A percentile compares a stretch with the other conserved stretches of the same genome.
phyloP scores from a whole-genome alignment of 1,140 invertebrate genomes.

The Hesperophylax magnus region DNA sequence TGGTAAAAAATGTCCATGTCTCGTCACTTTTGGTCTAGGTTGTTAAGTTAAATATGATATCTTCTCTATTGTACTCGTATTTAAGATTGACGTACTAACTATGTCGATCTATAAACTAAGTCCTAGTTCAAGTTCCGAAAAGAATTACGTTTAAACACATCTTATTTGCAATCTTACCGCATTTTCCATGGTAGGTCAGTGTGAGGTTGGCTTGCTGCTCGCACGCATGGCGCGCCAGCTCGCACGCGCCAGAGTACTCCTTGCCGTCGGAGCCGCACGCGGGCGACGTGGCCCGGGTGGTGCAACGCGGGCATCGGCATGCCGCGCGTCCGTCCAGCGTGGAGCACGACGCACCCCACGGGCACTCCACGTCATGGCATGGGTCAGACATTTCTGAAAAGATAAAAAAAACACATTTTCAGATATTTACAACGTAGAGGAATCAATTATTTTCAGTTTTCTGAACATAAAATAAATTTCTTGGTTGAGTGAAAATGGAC shows the following conservation, averaged over 20 bases:
- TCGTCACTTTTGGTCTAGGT: no score
- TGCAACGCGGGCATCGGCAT: constrained; percentile 84
- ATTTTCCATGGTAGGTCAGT: constrained; percentile 89
- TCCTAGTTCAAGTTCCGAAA: no score
- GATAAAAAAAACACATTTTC: background rate
- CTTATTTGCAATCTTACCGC: constrained; percentile 78
- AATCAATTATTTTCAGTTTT: background rate
- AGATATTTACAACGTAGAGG: background rate
- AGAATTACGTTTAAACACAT: background rate
- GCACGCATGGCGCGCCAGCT: constrained; percentile 84
- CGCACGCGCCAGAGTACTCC: constrained; percentile 85
- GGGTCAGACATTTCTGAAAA: constrained; percentile 83
- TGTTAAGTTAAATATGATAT: no score
- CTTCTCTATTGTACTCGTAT: no score
- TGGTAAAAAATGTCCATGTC: no score
- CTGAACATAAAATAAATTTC: no score
- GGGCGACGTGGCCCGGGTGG: constrained; percentile 73
- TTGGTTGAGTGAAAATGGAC: no score
- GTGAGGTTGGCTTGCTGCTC: constrained; percentile 80
- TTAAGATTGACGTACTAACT: no score
- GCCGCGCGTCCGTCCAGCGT: constrained; percentile 80
- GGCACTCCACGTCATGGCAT: constrained; percentile 80
- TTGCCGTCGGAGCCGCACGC: constrained; percentile 83
- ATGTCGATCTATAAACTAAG: no score
- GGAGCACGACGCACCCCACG: constrained; percentile 82